Conservation (phyloP, 1,140 invertebrate species). For the Drosophila lacertosa region DNA sequence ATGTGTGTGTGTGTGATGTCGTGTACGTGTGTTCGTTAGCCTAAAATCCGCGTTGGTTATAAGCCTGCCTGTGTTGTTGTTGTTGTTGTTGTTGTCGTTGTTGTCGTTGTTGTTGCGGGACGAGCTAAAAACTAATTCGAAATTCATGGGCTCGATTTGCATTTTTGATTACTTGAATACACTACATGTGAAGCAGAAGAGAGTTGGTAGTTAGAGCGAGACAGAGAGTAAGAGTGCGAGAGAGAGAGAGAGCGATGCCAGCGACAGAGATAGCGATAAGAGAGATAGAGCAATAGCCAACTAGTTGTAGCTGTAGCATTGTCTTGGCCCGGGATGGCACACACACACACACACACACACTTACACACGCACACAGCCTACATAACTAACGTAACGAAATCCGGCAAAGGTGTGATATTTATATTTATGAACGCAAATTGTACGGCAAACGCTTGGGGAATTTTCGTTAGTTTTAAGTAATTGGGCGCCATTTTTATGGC, state of each 20-base stretch:
- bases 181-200: constrained; percentile 38
- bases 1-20: constrained; percentile 6
- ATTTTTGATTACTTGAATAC: constrained; percentile 81
- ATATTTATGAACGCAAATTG: constrained; percentile 74
- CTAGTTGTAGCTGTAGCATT: constrained; percentile 38
- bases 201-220: constrained; percentile 3
- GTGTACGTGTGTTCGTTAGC: constrained; percentile 77
- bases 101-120: constrained; percentile 26
- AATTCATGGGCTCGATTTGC: constrained; percentile 82
- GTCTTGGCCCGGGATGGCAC: constrained; percentile 32
- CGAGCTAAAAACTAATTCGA: constrained; percentile 79
- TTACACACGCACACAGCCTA: constrained; percentile 20
- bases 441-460: constrained; percentile 53
- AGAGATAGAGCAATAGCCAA: constrained; percentile 24
- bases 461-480: constrained; percentile 81
- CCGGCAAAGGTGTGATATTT: constrained; percentile 73
- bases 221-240: no score
- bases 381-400: constrained; percentile 29
- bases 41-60: constrained; percentile 72
- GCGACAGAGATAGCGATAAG: constrained; percentile 6
- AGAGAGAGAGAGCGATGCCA: constrained; percentile 6
- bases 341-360: constrained; percentile 4
- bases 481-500: constrained; percentile 75
- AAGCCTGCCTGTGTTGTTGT: constrained; percentile 41
- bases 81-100: constrained; percentile 16